phyloP scores from a whole-genome alignment of 2,113 vertebrate species.

The Hypanus sabinus region DNA sequence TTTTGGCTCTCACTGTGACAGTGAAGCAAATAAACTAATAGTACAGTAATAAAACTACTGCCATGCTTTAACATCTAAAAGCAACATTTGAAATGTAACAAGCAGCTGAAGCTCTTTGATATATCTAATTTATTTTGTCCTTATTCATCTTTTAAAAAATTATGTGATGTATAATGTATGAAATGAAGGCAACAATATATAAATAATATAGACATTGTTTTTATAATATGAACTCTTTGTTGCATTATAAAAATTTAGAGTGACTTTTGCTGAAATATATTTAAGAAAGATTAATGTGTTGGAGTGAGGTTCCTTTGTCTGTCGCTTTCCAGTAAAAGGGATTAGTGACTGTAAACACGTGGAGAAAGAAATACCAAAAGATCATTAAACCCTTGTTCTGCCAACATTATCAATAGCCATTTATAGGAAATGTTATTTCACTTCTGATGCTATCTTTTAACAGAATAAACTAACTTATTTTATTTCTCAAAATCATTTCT shows the following conservation, averaged over 20 bases:
- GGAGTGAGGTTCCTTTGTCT: neutral
- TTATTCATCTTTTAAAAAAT: neutral
- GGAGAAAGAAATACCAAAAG: no score
- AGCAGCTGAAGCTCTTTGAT: neutral
- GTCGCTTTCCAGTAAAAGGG: neutral
- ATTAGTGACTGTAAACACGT: neutral
- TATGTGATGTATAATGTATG: neutral
- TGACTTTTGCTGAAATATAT: neutral
- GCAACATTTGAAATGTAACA: neutral
- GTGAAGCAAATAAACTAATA: neutral
- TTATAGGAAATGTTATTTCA: no score
- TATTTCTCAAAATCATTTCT: neutral
- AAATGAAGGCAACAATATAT: neutral
- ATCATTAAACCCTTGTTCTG: no score
- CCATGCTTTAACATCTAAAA: neutral
- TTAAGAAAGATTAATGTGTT: neutral
- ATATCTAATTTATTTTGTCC: neutral
- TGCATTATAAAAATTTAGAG: neutral
- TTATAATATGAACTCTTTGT: neutral
- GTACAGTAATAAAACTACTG: neutral
- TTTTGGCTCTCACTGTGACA: neutral
- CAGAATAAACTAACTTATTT: no score
- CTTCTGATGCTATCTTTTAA: no score
- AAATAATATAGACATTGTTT: neutral
- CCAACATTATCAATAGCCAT: no score